Conservation (phyloP, 2,113 vertebrate genomes). For the Pyrgilauda ruficollis region DNA sequence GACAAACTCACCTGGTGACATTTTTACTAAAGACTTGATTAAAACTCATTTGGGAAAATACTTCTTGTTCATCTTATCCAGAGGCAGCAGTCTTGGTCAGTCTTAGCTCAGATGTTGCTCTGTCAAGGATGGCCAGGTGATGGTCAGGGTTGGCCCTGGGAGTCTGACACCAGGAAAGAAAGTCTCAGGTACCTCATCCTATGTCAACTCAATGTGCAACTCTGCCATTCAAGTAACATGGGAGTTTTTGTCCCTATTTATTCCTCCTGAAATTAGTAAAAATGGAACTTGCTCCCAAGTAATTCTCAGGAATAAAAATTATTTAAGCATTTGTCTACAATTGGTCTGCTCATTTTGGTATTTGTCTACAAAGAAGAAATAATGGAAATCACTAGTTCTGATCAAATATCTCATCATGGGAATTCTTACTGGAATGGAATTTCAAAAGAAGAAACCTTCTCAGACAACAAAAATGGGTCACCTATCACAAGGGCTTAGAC, state of each 20-base stretch:
- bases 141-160: background rate
- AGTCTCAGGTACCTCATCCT: background rate
- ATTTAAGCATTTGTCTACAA: background rate
- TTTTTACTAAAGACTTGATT: background rate
- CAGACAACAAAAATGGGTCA: background rate
- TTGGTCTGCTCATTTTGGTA: background rate
- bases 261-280: background rate
- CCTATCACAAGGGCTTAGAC: background rate
- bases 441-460: background rate
- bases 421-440: background rate
- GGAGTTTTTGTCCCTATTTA: background rate
- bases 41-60: background rate
- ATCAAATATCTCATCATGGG: background rate
- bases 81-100: background rate
- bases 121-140: background rate
- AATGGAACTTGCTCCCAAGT: background rate
- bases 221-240: background rate
- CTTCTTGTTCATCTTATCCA: background rate
- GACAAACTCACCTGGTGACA: background rate
- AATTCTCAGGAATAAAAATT: background rate
- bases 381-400: background rate
- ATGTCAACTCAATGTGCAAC: background rate
- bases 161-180: background rate
- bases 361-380: background rate
- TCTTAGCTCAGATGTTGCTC: background rate